Evolutionary conservation across 2,888 invertebrate genomes (phyloP).

Genomic region (Nomada goodeniana): DNA sequence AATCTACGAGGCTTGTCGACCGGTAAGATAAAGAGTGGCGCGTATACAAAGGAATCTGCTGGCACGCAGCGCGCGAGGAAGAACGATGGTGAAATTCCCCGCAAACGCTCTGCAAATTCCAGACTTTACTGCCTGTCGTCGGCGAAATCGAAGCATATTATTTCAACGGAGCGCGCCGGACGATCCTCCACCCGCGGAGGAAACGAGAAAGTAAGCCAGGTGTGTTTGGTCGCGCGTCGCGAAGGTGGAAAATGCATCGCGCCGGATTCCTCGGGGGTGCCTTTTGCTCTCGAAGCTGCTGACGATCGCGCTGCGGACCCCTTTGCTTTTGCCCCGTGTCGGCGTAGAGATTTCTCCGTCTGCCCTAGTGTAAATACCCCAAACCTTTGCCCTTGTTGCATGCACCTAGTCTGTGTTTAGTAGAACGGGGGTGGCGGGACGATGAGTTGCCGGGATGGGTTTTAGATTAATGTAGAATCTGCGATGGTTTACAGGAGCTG

Average conservation of each 20-base stretch:
- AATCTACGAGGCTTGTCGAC: conserved; percentile 44
- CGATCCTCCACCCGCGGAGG: conserved; percentile 15
- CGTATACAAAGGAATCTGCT: conserved; percentile 44
- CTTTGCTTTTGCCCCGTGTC: not conserved
- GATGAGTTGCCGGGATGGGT: conserved; percentile 27
- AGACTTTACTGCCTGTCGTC: conserved; percentile 68
- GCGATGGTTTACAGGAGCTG: conserved; percentile 90
- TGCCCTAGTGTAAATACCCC: not conserved
- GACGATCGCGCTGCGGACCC: not conserved
- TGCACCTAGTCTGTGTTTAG: conserved; percentile 46
- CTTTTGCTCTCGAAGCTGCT: not conserved
- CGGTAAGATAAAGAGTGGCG: conserved; percentile 43
- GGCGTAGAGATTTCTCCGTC: not conserved
- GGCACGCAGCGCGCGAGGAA: conserved; percentile 58
- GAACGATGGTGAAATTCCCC: conserved; percentile 61
- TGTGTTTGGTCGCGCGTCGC: not conserved
- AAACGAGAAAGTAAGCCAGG: not conserved
- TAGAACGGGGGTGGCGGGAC: conserved; percentile 68
- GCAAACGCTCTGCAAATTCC: conserved; percentile 62
- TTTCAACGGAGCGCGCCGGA: conserved; percentile 51
- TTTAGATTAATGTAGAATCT: conserved; percentile 67
- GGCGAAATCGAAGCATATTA: conserved; percentile 71
- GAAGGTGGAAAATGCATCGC: not conserved
- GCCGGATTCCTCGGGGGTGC: conserved; percentile 2
- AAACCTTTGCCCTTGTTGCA: conserved; percentile 50